phyloP scores from a whole-genome alignment of 2,797 vertebrate species.

The Momotus momota region DNA sequence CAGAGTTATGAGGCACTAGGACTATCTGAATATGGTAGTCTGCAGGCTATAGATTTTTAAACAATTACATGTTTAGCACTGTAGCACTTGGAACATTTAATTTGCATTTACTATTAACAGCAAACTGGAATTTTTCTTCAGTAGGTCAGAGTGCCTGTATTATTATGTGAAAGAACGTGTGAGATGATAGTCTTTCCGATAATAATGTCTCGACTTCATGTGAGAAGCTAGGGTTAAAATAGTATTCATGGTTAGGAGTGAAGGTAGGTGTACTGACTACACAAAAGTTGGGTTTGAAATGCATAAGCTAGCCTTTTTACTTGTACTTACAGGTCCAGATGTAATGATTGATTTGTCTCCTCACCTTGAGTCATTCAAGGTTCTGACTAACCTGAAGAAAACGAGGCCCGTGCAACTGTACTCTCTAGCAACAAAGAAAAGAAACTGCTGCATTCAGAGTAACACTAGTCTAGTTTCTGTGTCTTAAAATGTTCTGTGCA shows the following conservation, averaged over 20 bases:
- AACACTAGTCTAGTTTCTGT: neutral
- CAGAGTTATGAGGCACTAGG: neutral
- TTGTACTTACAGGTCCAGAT: neutral
- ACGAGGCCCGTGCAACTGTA: neutral
- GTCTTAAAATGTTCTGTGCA: neutral
- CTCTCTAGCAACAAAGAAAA: neutral
- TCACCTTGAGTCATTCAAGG: neutral
- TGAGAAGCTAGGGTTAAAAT: neutral
- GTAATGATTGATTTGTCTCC: neutral
- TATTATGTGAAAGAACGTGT: neutral
- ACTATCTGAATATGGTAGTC: neutral
- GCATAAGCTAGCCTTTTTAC: neutral
- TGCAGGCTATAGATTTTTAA: neutral
- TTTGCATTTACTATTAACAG: neutral
- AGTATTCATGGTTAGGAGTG: neutral
- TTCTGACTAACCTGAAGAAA: neutral
- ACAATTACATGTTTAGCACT: neutral
- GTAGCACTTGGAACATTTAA: neutral
- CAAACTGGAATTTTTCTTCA: neutral
- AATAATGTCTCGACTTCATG: neutral
- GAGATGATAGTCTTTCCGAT: neutral
- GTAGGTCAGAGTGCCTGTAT: neutral
- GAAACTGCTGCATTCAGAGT: neutral
- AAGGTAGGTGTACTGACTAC: neutral
- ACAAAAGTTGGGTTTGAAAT: neutral